Base-by-base conservation (phyloP, 2,888 invertebrate genomes). In the Elegia similella region DNA sequence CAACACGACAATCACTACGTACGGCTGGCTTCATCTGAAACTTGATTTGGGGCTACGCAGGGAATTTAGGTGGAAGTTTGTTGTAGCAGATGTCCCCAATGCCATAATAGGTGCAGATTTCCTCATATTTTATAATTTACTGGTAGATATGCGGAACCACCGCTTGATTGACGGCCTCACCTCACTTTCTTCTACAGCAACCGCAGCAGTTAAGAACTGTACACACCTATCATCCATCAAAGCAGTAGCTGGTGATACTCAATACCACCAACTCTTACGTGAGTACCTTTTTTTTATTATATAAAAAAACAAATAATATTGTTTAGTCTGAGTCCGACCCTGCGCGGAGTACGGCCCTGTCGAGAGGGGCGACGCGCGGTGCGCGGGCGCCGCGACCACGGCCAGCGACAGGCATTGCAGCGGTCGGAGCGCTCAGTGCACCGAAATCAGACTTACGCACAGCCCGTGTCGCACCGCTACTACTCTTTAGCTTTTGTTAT, bases 71-170 rank as follows among this genome's bases (percentile, higher is more conserved):
- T 81, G 77, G 77, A 62, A 63, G 3, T 82, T 80, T 56, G 61
- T 70, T 0, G 60, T 82, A 3, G 80, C 78, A 0, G 74, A 80
- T 43, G 72, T 78, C 0, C 52, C 71, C 0, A 72, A 67, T 32
- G 72, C 80, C 0, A 80, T 82, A 13, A 53, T 53, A 13, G 53
- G 53, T 7, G 57, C 55, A 0, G 61, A 61, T 59, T 61, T 61
- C 48, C 42, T 59, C 23, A 42, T 38, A 10, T 44, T 48, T 56
- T 61, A 57, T 17, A 57, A 57, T 38, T 38, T 61, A 13, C 55
- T 61, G 30, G 57, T 59, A 30, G 59, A 61, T 47, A 32, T 55
- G 43, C 52, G 59, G 23, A 57, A 61, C 32, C 38, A 38, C 52
- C 60, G 44, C 23, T 50, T 57, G 44, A 43, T 55, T 16, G 60